Percentiles rank a stretch among this genome's conserved stretches.
These are phyloP conservation scores for Sterrhoptilus dennistouni DNA, from an alignment of 2,113 vertebrate genomes.

Conservation along the genomic window DNA sequence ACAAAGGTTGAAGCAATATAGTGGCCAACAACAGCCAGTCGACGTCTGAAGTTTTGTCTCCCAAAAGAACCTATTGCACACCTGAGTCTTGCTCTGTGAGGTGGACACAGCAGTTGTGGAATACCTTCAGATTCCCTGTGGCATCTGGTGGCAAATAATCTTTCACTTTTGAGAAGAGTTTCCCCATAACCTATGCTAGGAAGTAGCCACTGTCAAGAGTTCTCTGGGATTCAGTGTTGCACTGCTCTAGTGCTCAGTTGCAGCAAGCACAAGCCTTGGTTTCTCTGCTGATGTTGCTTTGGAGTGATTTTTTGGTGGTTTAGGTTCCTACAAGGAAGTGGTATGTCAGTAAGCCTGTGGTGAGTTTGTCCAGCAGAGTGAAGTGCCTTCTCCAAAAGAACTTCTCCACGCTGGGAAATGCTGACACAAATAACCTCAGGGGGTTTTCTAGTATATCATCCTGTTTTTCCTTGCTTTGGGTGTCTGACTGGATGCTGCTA, in stretches of 20 bases:
- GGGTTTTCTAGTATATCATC: background rate
- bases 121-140: background rate
- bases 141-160: background rate
- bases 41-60: background rate
- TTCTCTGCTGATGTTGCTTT: background rate
- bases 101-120: background rate
- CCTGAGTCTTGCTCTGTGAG: background rate
- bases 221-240: background rate
- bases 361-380: background rate
- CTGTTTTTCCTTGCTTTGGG: background rate
- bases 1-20: background rate
- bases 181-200: background rate
- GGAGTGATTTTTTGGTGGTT: background rate
- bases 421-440: background rate
- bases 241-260: background rate
- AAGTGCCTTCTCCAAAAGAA: background rate
- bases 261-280: background rate
- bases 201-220: background rate
- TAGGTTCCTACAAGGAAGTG: background rate
- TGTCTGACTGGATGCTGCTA: background rate
- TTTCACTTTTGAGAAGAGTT: background rate
- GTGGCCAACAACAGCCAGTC: background rate
- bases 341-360: background rate
- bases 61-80: background rate
- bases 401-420: background rate